Base-by-base conservation (phyloP, 2,888 invertebrate species). In the Rotaria macrura region DNA sequence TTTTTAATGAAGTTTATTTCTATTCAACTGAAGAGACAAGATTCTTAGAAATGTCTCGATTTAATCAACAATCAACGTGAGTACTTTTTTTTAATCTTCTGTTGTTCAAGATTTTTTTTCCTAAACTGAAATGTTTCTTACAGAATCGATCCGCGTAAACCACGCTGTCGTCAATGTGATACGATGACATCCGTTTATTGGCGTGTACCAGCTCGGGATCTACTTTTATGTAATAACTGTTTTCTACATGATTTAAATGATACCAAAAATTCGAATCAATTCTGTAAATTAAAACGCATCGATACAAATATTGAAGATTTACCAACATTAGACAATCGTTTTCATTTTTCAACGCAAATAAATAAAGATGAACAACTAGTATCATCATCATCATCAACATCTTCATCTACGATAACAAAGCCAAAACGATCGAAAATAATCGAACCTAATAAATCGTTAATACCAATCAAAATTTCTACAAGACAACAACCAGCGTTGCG, bases 131-230 rank as follows among this genome's bases (percentile, higher is more conserved):
- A 3, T 10, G 0, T 25, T 79, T 79, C 10, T 79, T 2, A 49
- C 3, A 79, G 79, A 23, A 79, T 79, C 43, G 79, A 79, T 43
- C 79, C 79, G n/a, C 79, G 79, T 25, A 40, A 79, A 20, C 79
- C 79, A 43, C 79, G 79, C n/a, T 79, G 79, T 79, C 79, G 79
- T 79, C n/a, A 25, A 79, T 79, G 79, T n/a, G 79, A 79, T 43
- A 79, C 79, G 43, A 43, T 79, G 40, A 40, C 40, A 43, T 79
- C 79, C 43, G 43, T 79, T 79, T 79, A 43, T 79, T 79, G 79
- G 79, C 79, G 79, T 79, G 79, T 79, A 38, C 79, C 79, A 43
- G 79, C 79, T 43, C 79, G 79, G 25, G 43, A 79, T 79, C 1
- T 79, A n/a, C 43, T 79, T 25, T n/a, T 79, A n/a, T 79, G 79